Evolutionary conservation across 92 coral and sea anemone genomes (phyloP), one percentile per base, ranked within the genome.

Genomic region (Blastomussa wellsi): DNA sequence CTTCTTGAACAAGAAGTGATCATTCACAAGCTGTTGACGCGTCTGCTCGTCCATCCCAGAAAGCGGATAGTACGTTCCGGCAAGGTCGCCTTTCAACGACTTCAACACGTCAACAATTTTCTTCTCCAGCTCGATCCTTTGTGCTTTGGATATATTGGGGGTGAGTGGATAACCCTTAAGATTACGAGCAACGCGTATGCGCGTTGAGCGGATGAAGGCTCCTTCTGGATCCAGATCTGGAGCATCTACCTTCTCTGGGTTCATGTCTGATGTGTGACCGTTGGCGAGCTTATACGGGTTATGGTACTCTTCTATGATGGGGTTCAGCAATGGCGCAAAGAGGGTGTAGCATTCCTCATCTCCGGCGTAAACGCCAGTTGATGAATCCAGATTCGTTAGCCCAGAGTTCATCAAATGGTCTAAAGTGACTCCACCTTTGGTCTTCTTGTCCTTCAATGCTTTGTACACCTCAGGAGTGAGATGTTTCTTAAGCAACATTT

Each of bases 171-270:
- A 95, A 3, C 98, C 97, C 80, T 87, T 79, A 15, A 95, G 93
- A 84, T 92, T 95, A 14, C 98, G 97, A 19, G 95, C 98, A 13
- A 95, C 98, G 19, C 98, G 95, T 75, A 95, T 94, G 24, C 98
- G 93, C 22, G 98, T 95, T 1, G 98, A 95, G 19, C 94, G 93
- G 81, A 95, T 93, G 88, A 82, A 89, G 42, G 81, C 71, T 67
- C 93, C 86, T 42, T 94, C 93, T 19, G 97, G 97, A 52, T 93
- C 96, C 64, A 93, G 89, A 71, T 91, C 93, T 14, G 97, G 95
- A 53, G 95, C 93, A 28, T 90, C 76, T 12, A 95, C 92, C 83
- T 90, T 90, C 52, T 84, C 93, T 7, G 97, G 91, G 68, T 95
- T 89, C 98, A 95, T 95, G 78, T 94, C 96, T 8, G 97, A 90